Conservation (phyloP, 2,113 vertebrate species). For the Pseudopipra pipra region DNA sequence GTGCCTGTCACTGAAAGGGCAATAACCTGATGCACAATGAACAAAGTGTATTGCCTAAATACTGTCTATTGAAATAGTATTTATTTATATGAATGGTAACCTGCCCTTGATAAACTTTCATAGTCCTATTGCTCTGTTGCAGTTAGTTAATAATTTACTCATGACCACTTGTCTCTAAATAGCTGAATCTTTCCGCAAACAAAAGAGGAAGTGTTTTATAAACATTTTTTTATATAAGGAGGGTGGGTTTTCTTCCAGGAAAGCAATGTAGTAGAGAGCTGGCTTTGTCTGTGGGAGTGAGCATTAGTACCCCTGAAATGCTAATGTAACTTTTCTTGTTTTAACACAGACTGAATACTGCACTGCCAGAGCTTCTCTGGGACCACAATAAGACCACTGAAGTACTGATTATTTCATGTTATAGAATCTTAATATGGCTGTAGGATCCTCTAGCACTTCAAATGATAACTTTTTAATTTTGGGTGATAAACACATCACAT, state of each 20-base stretch:
- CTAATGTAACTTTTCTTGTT: not conserved
- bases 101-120: slow-evolving; percentile 18
- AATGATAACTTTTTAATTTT: not conserved
- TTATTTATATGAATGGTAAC: not conserved
- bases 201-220: not conserved
- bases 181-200: not conserved
- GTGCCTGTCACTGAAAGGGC: not conserved
- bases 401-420: not conserved
- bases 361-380: not conserved
- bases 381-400: not conserved
- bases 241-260: not conserved
- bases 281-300: not conserved
- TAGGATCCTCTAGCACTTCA: not conserved
- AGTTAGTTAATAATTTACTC: slow-evolving; percentile 45
- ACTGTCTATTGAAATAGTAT: not conserved
- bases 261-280: not conserved
- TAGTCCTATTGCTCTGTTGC: not conserved
- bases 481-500: not conserved
- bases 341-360: not conserved
- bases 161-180: not conserved
- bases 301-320: not conserved
- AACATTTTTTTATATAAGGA: not conserved
- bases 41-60: not conserved
- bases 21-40: not conserved
- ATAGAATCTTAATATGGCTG: not conserved